Evolutionary conservation across 2,113 vertebrate genomes (phyloP).

Genomic region (Ranitomeya imitator): DNA sequence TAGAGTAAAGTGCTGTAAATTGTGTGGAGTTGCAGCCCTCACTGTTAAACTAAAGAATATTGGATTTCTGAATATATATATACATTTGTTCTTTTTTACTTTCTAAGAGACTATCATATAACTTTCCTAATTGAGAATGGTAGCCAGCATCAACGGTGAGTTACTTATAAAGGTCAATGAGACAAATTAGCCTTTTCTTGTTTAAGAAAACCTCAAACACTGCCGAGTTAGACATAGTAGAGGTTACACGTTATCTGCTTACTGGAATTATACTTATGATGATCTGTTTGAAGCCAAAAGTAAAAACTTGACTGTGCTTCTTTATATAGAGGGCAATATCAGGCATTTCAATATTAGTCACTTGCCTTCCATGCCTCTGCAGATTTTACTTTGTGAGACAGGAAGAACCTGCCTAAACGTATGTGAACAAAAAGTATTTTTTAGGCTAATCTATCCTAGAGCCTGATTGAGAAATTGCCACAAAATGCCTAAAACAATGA

Average conservation of each 20-base stretch:
- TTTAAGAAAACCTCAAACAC: slow-evolving; percentile 29
- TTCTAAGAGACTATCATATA: background rate
- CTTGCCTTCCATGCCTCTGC: background rate
- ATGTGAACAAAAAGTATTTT: too few species aligned
- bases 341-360: background rate
- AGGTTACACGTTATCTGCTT: background rate
- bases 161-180: slow-evolving; percentile 42
- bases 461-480: too few species aligned
- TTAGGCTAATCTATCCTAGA: too few species aligned
- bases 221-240: slow-evolving; percentile 12
- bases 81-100: background rate
- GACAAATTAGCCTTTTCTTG: slow-evolving; percentile 39
- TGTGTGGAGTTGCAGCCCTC: background rate
- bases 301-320: background rate
- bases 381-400: background rate
- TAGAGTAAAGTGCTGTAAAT: background rate
- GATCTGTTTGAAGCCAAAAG: background rate
- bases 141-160: slow-evolving; percentile 5
- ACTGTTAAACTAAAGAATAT: background rate
- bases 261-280: background rate
- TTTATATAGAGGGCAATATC: background rate
- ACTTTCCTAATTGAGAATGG: slow-evolving; percentile 23
- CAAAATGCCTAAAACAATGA: too few species aligned
- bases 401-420: background rate
- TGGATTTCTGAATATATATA: background rate